phyloP scores from a whole-genome alignment of 2,797 vertebrate species.

The Oophaga sylvatica region DNA sequence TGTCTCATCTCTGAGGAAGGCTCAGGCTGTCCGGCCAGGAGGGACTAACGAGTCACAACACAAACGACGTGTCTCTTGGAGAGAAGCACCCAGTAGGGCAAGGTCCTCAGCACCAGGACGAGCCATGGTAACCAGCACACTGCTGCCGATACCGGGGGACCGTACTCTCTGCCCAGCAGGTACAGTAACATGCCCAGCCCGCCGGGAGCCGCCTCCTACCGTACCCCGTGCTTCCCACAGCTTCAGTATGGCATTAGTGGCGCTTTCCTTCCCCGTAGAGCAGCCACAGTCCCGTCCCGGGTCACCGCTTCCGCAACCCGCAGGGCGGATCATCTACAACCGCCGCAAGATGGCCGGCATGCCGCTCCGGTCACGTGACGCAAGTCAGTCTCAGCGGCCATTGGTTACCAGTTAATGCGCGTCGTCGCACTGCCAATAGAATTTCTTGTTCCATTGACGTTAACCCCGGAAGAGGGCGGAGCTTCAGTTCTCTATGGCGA shows the following conservation, averaged over 20 bases:
- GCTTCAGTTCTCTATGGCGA: not conserved
- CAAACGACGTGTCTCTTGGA: too few relatives aligned
- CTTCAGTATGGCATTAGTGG: slow-evolving; percentile 4
- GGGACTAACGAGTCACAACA: too few relatives aligned
- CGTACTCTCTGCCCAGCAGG: too few relatives aligned
- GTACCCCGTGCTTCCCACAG: not conserved
- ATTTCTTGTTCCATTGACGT: not conserved
- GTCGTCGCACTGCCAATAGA: not conserved
- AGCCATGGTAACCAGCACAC: too few relatives aligned
- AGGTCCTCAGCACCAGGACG: too few relatives aligned
- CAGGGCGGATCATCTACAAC: slow-evolving; percentile 54
- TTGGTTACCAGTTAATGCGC: not conserved
- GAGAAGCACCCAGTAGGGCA: too few relatives aligned
- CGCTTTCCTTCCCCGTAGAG: not conserved
- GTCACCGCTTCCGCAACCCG: slow-evolving; percentile 55
- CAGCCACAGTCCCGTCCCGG: slow-evolving; percentile 8
- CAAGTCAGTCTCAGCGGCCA: not conserved
- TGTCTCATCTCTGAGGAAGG: too few relatives aligned
- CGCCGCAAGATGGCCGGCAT: slow-evolving; percentile 51
- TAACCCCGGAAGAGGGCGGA: slow-evolving; percentile 1
- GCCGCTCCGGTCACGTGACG: slow-evolving; percentile 47
- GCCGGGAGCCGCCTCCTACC: slow-evolving; percentile 6
- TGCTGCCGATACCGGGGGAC: too few relatives aligned
- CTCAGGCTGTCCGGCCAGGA: too few relatives aligned
- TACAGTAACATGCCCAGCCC: not conserved